phyloP scores from a whole-genome alignment of 2,888 invertebrate species.

The Conomelus anceps region DNA sequence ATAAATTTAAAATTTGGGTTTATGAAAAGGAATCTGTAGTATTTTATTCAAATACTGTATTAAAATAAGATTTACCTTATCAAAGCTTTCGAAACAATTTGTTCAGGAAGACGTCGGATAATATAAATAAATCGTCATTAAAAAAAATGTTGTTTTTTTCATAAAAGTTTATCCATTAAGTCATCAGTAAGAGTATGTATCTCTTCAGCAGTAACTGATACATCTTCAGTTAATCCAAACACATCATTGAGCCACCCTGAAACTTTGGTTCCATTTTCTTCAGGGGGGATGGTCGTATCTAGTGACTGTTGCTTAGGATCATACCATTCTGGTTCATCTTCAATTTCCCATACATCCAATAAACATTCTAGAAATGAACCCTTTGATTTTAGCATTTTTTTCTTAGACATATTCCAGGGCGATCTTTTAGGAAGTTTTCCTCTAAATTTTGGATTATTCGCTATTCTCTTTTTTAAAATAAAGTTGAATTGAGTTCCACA shows the following conservation, averaged over 20 bases:
- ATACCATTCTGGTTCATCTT: neutral
- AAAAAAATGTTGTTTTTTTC: too few species aligned
- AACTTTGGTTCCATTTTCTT: neutral
- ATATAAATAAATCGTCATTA: too few species aligned
- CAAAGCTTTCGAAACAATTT: too few species aligned
- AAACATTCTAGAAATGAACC: neutral
- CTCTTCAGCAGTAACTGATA: too few species aligned
- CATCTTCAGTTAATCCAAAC: neutral
- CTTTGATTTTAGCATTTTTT: neutral
- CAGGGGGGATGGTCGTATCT: neutral
- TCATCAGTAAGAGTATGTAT: neutral
- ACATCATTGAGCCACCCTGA: neutral
- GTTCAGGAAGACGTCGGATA: too few species aligned
- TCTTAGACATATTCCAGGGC: neutral
- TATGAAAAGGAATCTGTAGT: too few species aligned
- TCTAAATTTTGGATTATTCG: neutral
- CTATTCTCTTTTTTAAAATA: neutral
- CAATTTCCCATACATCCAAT: slow-evolving; percentile 1
- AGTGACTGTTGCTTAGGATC: neutral
- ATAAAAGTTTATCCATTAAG: neutral
- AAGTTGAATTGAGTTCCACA: neutral
- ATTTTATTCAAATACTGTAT: too few species aligned
- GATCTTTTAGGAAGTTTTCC: neutral
- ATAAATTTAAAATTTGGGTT: too few species aligned
- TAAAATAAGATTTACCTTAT: too few species aligned